Percentiles rank a stretch among this genome's conserved stretches.
Conservation (phyloP, 2,113 vertebrate genomes). For the Pseudonaja textilis region DNA sequence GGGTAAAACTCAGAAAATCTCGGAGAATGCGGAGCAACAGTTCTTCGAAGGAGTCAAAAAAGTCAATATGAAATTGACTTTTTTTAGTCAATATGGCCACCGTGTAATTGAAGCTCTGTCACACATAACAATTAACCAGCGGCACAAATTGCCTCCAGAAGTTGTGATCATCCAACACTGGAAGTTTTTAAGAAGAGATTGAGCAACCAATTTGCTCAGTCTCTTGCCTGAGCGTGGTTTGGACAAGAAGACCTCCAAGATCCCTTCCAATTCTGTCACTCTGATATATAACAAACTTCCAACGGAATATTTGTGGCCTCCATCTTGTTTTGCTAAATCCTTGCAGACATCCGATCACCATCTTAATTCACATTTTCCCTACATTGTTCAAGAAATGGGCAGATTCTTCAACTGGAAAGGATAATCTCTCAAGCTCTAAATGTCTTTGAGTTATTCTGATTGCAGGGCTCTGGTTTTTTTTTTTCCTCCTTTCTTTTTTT, state of each 20-base stretch:
- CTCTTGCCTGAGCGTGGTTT: too few species aligned
- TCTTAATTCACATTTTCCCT: neutral
- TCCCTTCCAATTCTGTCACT: too few species aligned
- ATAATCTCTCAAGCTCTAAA: neutral
- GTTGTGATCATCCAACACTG: too few species aligned
- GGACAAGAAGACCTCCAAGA: too few species aligned
- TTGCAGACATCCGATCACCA: neutral
- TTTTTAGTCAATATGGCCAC: neutral
- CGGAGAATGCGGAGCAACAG: neutral
- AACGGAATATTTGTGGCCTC: neutral
- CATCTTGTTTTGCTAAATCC: neutral
- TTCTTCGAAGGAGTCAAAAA: neutral
- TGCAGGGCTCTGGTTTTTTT: neutral
- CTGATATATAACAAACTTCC: neutral
- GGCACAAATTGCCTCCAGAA: too few species aligned
- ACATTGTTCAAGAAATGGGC: neutral
- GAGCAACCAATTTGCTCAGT: too few species aligned
- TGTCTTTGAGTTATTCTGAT: neutral
- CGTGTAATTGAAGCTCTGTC: neutral
- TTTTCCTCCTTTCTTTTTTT: neutral
- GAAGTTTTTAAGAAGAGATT: too few species aligned
- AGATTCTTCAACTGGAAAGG: neutral
- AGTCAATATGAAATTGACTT: neutral
- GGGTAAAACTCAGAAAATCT: neutral
- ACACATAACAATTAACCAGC: too few species aligned